Conservation (phyloP, 2,888 invertebrate species). For the Parnassius orleans region DNA sequence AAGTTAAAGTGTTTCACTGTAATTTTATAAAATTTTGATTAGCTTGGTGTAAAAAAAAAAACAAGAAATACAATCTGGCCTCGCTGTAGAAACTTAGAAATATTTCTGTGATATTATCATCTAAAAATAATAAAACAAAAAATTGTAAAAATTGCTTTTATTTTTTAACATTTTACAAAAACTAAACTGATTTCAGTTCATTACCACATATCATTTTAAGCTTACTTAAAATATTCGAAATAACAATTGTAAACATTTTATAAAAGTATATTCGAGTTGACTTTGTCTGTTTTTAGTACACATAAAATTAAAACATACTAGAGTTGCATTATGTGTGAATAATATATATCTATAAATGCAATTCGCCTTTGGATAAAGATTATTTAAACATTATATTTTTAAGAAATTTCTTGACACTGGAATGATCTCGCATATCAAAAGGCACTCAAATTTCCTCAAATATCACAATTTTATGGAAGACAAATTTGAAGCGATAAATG, state of each 20-base stretch:
- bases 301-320: background rate
- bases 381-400: background rate
- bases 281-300: background rate
- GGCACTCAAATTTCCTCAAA: background rate
- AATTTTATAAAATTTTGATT: too few relatives aligned
- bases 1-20: too few relatives aligned
- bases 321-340: background rate
- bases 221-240: conserved; percentile 6
- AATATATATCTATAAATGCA: background rate
- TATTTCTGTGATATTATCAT: conserved; percentile 19
- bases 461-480: conserved; percentile 9
- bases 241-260: conserved; percentile 2
- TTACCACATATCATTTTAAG: conserved; percentile 14
- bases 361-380: background rate
- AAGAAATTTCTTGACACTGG: too few relatives aligned
- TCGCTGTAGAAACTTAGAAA: background rate
- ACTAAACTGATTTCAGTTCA: conserved; percentile 16
- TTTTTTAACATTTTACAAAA: conserved; percentile 21
- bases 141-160: conserved; percentile 10
- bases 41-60: background rate
- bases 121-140: conserved; percentile 13
- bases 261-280: conserved; percentile 14
- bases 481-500: background rate
- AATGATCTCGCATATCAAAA: background rate
- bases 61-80: background rate